Base-by-base conservation (phyloP, 2,888 invertebrate genomes). In the Pheosia gnoma region DNA sequence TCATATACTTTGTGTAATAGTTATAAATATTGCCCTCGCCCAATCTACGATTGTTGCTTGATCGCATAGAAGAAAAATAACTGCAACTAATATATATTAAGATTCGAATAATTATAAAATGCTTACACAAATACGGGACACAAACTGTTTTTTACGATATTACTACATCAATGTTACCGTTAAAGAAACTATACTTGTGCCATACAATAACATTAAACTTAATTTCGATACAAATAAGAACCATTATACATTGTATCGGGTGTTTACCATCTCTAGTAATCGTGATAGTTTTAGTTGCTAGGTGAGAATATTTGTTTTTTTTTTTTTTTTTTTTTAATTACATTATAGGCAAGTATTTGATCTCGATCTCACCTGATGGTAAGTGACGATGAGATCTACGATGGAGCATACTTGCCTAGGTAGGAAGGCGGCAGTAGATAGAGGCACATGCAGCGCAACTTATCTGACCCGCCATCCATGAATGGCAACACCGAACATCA, bases 161-260 rank as follows among this genome's bases (percentile, higher is more conserved):
- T 67, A 67, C 62, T 70, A 70, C 67, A 72, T 63, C 69, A 65
- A 68, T 68, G 75, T 75, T 75, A 76, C 77, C 77, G 65, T 68
- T 68, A 65, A 59, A 0, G 63, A 63, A 67, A 52, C 57, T 69
- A 68, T 64, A 69, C 63, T 66, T 74, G 75, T 75, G 75, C 75
- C 75, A 75, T 75, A 70, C 51, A 59, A 55, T 68, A 66, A 66
- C 54, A 59, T 59, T 63, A 64, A 62, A n/a, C 59, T 64, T 59
- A 59, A 67, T 63, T 64, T 63, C 67, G 63, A 61, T 49, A 43
- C 74, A 70, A 62, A 66, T 49, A 70, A 58, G 41, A 59, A 38
- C 11, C 36, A 54, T 59, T 61, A 58, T 71, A 59, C 57, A 63
- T 49, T 71, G 55, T 62, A 54, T 62, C 60, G 66, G 57, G 57